A percentile compares a stretch with the other conserved stretches of the same genome.
These are phyloP conservation scores for Phylloscopus trochilus DNA, from an alignment of 2,113 vertebrate species.

Conservation along the genomic window DNA sequence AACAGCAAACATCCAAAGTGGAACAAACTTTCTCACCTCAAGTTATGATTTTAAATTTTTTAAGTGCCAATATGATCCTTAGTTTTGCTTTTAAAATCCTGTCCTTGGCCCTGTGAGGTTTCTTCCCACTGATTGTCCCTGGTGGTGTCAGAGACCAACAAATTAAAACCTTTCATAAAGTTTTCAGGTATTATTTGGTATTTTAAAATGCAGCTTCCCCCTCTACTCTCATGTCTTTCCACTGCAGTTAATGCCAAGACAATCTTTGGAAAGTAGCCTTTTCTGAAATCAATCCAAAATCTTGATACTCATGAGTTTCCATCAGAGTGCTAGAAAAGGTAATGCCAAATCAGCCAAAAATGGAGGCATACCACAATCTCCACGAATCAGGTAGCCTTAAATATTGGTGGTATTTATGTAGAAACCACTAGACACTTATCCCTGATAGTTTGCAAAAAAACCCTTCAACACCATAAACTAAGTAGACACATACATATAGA, in stretches of 20 bases:
- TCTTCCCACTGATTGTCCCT: neutral
- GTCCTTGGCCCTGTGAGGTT: neutral
- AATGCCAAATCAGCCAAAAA: neutral
- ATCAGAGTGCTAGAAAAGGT: neutral
- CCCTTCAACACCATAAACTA: neutral
- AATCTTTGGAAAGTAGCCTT: neutral
- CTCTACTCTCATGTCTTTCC: neutral
- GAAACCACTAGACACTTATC: neutral
- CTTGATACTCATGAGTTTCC: neutral
- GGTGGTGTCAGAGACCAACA: neutral
- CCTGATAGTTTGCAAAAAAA: neutral
- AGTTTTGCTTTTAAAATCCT: neutral
- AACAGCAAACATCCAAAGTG: slow-evolving; percentile 8
- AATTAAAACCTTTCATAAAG: neutral
- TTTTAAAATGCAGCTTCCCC: neutral
- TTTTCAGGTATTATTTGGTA: neutral
- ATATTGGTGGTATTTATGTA: neutral
- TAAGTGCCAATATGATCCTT: neutral
- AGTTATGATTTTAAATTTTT: neutral
- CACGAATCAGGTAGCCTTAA: neutral
- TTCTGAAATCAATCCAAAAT: neutral
- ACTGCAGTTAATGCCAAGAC: neutral
- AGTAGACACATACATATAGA: neutral
- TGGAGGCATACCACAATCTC: neutral
- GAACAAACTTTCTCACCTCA: slow-evolving; percentile 50